Conservation (phyloP, 1,140 invertebrate genomes). For the Chionoecetes opilio region DNA sequence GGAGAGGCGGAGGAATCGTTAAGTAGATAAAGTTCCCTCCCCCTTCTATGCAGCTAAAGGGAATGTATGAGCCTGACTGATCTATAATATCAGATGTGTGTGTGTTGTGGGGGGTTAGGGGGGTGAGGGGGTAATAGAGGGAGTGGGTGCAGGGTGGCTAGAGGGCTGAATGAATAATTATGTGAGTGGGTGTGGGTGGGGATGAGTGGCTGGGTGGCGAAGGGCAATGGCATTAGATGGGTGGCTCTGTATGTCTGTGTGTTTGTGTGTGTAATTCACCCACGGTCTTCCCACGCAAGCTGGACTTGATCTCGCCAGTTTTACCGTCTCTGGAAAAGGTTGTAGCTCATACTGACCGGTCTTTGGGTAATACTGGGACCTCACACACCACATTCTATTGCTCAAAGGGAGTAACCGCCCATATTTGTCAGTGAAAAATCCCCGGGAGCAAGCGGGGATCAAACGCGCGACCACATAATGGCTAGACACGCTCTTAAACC, state of each 20-base stretch:
- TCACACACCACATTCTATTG: too few species aligned
- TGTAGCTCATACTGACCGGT: too few species aligned
- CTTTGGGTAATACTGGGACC: too few species aligned
- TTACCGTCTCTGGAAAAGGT: too few species aligned
- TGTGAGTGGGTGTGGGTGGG: constrained; percentile 22
- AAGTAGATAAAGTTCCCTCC: not conserved
- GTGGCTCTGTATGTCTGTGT: not conserved
- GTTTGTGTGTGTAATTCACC: not conserved
- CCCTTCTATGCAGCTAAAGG: not conserved
- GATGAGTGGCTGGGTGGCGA: not conserved
- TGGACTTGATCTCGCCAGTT: too few species aligned
- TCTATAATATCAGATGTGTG: not conserved
- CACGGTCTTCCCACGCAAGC: too few species aligned
- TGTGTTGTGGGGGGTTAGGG: constrained; percentile 32
- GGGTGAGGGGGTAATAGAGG: not conserved
- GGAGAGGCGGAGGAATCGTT: not conserved
- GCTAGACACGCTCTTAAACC: too few species aligned
- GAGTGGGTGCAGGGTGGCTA: not conserved
- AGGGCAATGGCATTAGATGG: not conserved
- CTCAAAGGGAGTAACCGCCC: too few species aligned
- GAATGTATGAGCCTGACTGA: not conserved
- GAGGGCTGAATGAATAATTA: not conserved
- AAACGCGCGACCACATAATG: too few species aligned
- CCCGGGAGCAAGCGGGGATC: too few species aligned
- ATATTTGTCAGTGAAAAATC: too few species aligned